These are phyloP conservation scores for Chymomyza caudatula DNA, from an alignment of 2,888 invertebrate genomes.

Conservation along the genomic window DNA sequence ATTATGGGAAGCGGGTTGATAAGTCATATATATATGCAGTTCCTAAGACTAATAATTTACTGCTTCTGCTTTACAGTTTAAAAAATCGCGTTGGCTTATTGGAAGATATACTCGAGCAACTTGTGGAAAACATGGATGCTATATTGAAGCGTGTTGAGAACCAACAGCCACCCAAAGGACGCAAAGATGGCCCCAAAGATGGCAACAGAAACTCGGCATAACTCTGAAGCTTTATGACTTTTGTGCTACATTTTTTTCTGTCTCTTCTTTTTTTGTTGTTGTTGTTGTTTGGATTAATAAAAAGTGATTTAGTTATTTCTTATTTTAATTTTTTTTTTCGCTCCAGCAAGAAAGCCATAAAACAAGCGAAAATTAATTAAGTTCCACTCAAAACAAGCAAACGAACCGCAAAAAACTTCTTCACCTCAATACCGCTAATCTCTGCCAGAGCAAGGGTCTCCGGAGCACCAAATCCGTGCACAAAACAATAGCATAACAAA, in stretches of 20 bases:
- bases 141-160: constrained; percentile 60
- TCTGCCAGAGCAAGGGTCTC: constrained; percentile 45
- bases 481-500: constrained; percentile 23
- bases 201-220: background rate
- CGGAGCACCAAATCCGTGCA: constrained; percentile 5
- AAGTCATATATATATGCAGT: no score
- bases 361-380: constrained; percentile 56
- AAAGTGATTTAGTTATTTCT: background rate
- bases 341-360: constrained; percentile 24
- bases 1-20: no score
- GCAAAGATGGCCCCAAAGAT: background rate
- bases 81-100: constrained; percentile 60
- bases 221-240: background rate
- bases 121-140: constrained; percentile 65
- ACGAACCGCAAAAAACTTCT: constrained; percentile 30
- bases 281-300: no score
- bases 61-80: constrained; percentile 38
- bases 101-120: constrained; percentile 66
- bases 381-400: constrained; percentile 32
- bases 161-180: background rate
- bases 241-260: background rate
- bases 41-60: background rate
- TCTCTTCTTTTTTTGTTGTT: background rate
- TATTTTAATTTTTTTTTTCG: background rate
- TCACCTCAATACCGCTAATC: constrained; percentile 41